A percentile compares a stretch with the other conserved stretches of the same genome.
These are phyloP conservation scores for Lasioglossum leucozonium DNA, from an alignment of 2,888 invertebrate species.

Conservation along the genomic window DNA sequence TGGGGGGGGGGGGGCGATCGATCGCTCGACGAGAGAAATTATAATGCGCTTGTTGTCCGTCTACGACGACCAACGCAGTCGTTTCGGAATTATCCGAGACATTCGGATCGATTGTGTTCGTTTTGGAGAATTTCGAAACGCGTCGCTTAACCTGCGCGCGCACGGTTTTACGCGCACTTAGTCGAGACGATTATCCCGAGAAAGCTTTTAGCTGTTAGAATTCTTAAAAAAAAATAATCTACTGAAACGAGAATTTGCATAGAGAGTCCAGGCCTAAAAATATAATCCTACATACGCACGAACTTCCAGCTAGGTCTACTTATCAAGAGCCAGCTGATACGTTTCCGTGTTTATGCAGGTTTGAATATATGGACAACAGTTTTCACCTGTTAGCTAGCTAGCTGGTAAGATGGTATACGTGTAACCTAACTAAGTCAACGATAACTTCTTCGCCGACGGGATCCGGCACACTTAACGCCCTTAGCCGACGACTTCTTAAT, in stretches of 20 bases:
- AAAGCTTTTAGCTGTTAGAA: no score
- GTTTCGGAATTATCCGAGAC: not conserved
- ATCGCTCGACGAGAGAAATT: not conserved
- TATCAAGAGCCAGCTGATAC: not conserved
- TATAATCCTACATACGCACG: not conserved
- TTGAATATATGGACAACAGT: not conserved
- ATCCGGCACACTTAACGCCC: not conserved
- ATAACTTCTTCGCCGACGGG: not conserved
- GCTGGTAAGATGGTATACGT: not conserved
- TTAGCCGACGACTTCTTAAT: not conserved
- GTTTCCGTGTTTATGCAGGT: not conserved
- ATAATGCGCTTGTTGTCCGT: not conserved
- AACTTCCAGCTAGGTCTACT: not conserved
- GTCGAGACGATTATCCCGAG: not conserved
- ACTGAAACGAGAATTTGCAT: not conserved
- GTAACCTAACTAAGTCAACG: conserved; percentile 4
- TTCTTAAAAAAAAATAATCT: not conserved
- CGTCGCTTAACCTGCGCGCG: no score
- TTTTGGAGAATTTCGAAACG: not conserved
- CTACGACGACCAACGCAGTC: not conserved
- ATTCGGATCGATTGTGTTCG: not conserved
- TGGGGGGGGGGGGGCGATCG: no score
- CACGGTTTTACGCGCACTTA: no score
- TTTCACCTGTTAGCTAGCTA: not conserved
- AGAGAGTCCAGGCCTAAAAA: not conserved